Conservation (phyloP, 2,797 vertebrate species). For the Artibeus jamaicensis region DNA sequence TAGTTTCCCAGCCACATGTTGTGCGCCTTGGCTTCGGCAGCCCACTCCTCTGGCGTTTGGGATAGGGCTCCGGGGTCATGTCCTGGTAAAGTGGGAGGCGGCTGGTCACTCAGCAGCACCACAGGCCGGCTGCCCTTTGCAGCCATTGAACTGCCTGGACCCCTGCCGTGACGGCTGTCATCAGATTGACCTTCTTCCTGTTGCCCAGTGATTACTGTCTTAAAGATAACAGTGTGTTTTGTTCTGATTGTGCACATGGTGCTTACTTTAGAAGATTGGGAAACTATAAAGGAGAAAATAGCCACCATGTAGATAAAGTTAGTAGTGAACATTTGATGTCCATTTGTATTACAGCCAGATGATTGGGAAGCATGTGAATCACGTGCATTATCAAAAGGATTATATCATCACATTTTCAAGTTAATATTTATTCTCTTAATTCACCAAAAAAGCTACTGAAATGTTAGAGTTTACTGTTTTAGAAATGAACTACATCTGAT, state of each 20-base stretch:
- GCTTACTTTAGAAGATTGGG: not conserved
- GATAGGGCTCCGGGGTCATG: conserved; percentile 86
- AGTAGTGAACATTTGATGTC: not conserved
- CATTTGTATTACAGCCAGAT: not conserved
- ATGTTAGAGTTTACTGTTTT: not conserved
- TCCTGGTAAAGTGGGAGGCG: conserved; percentile 86
- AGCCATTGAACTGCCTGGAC: conserved; percentile 78
- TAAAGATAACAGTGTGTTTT: not conserved
- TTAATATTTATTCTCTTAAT: conserved; percentile 29
- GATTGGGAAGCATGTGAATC: not conserved
- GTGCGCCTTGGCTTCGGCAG: conserved; percentile 95
- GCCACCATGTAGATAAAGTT: not conserved
- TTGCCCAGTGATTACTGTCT: not conserved
- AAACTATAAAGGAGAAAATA: not conserved
- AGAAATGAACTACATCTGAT: not conserved
- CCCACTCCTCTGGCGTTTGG: conserved; percentile 89
- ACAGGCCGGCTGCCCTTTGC: conserved; percentile 67
- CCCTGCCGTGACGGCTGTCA: conserved; percentile 80
- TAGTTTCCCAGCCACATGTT: conserved; percentile 92
- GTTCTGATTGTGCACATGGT: not conserved
- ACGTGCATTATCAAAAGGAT: not conserved
- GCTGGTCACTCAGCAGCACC: conserved; percentile 80
- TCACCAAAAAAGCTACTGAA: not conserved
- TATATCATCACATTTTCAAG: not conserved
- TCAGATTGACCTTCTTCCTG: conserved; percentile 83